These are phyloP conservation scores for Melipona bicolor DNA, from an alignment of 2,888 invertebrate species.

Conservation along the genomic window DNA sequence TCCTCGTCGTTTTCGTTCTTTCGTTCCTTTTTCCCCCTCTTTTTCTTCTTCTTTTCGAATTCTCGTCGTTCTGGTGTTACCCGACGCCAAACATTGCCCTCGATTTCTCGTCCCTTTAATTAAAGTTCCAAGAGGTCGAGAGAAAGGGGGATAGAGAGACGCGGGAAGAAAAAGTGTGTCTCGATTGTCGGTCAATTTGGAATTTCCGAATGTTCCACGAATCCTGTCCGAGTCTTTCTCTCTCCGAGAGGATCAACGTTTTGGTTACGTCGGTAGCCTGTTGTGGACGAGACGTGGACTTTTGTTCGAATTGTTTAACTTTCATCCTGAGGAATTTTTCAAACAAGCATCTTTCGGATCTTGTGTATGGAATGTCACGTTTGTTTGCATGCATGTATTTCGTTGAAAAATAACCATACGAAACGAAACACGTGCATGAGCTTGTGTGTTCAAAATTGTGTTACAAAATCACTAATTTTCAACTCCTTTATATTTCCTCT, in stretches of 20 bases:
- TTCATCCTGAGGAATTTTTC: too few species aligned
- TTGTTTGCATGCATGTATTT: too few species aligned
- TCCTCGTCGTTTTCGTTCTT: constrained; percentile 8
- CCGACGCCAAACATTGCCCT: constrained; percentile 36
- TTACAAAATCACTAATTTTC: too few species aligned
- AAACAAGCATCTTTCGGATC: too few species aligned
- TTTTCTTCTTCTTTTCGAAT: constrained; percentile 14
- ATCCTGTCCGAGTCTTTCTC: not conserved
- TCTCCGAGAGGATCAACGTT: not conserved
- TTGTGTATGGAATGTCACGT: too few species aligned
- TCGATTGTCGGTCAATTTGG: constrained; percentile 32
- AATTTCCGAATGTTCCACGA: constrained; percentile 35
- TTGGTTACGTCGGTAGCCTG: too few species aligned
- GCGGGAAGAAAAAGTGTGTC: constrained; percentile 1
- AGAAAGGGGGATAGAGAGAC: not conserved
- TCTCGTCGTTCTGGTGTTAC: constrained; percentile 39
- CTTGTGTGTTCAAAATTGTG: too few species aligned
- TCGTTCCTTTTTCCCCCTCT: not conserved
- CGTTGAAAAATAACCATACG: too few species aligned
- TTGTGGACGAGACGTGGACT: too few species aligned
- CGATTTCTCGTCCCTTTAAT: constrained; percentile 41
- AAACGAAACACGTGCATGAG: too few species aligned
- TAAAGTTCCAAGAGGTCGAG: constrained; percentile 36
- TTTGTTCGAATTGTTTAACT: too few species aligned
- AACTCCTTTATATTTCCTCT: too few species aligned